These are phyloP conservation scores for Dolichallabes microphthalmus DNA, from an alignment of 2,113 vertebrate species.

Conservation along the genomic window DNA sequence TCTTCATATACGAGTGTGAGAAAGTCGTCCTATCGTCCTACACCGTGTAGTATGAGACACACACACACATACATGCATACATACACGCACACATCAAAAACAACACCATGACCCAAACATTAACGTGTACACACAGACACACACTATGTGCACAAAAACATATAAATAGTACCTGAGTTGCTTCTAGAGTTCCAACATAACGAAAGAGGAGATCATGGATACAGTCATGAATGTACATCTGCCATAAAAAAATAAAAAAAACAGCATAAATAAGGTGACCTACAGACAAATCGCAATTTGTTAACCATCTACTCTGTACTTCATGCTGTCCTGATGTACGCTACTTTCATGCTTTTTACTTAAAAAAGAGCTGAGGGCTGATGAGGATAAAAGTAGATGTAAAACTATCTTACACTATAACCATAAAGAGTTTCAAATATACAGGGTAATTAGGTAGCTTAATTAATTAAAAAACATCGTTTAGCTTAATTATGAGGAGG, in stretches of 20 bases:
- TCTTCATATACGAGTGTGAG: no score
- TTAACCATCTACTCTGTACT: neutral
- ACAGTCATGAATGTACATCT: conserved; percentile 94
- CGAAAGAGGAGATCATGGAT: conserved; percentile 94
- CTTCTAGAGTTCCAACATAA: conserved; percentile 91
- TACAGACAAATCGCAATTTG: neutral
- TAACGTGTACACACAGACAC: neutral
- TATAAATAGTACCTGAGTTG: conserved; percentile 82
- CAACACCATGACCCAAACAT: neutral
- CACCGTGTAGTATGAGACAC: no score
- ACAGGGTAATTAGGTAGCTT: neutral
- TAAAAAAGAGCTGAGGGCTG: neutral
- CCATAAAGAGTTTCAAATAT: neutral
- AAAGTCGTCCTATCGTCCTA: no score
- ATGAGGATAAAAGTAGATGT: neutral
- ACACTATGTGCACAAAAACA: neutral
- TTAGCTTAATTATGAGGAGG: neutral
- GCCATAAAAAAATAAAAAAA: conserved; percentile 31
- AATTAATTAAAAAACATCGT: neutral
- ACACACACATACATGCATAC: neutral
- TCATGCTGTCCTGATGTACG: no score
- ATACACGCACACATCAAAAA: neutral
- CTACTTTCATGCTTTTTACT: neutral
- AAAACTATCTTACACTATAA: neutral
- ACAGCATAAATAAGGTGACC: neutral